Evolutionary conservation across 2,797 vertebrate species (phyloP), one percentile per base, ranked within the genome.

Genomic region (Tokudaia tokunoshimensis): DNA sequence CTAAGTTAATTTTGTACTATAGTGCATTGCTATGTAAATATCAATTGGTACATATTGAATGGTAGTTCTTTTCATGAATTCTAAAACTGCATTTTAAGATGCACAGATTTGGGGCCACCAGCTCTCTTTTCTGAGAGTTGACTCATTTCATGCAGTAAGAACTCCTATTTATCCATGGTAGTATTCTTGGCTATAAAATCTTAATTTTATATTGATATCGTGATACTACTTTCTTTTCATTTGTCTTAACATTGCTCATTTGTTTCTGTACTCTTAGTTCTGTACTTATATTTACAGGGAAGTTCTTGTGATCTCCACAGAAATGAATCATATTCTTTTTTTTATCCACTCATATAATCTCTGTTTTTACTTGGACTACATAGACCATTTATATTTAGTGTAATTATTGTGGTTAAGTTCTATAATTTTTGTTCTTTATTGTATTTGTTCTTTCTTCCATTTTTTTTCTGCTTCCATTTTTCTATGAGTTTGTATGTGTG

Each of bases 341-440:
- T 91, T 24, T 24, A 90, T n/a, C 13, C n/a, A 85, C 5, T 22
- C 41, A 74, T 55, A 76, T 88, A 75, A 61, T 75, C 41, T 34
- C n/a, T 72, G 50, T 5, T 41, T 85, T 94, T 79, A 79, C 12
- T 57, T 82, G 15, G n/a, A 57, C 52, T 75, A n/a, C 29, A 6
- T 92, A 47, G 55, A 65, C 41, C 74, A 79, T 85, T 86, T 79
- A 79, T 79, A 79, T 90, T 90, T 79, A 90, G 47, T 93, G 50
- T 86, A 65, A 44, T 47, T 17, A 55, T 55, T 61, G 6, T 55
- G 3, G 7, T 81, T 87, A 81, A 24, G 34, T 95, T 92, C 29
- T 72, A 10, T 29, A 52, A 20, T 52, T 65, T 57, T 80, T 17
- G 9, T 85, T 63, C 37, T 83, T 41, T n/a, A 24, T 70, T 67